A percentile compares a stretch with the other conserved stretches of the same genome.
phyloP scores from a whole-genome alignment of 2,113 vertebrate species.

The Oceanodroma tethys region DNA sequence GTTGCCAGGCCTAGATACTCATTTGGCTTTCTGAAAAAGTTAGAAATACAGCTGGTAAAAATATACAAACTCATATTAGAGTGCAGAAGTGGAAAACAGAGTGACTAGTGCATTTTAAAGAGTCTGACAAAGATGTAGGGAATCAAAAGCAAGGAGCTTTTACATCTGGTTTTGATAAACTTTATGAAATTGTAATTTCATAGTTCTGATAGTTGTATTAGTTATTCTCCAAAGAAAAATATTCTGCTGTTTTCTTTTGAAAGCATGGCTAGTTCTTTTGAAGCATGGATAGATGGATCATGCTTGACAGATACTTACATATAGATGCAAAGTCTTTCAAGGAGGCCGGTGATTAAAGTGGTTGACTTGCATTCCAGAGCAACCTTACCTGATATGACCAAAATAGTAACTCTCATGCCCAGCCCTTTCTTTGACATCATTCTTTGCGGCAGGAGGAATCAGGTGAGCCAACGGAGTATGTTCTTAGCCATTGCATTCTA shows the following conservation, averaged over 20 bases:
- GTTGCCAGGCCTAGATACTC: background rate
- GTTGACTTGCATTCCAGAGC: background rate
- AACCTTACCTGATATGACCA: background rate
- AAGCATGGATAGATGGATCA: background rate
- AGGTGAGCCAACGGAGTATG: background rate
- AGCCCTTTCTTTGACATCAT: background rate
- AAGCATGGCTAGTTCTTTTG: background rate
- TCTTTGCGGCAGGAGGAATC: background rate
- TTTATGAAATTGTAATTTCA: background rate
- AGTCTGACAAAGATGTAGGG: background rate
- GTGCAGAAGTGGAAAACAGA: background rate
- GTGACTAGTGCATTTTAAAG: background rate
- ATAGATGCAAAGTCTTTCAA: background rate
- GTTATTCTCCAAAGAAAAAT: background rate
- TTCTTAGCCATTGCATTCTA: background rate
- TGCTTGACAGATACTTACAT: background rate
- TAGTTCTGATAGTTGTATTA: background rate
- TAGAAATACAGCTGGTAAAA: background rate
- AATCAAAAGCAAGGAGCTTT: background rate
- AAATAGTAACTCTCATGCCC: background rate
- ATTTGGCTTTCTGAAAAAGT: background rate
- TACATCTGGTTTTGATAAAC: background rate
- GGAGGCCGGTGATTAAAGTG: background rate
- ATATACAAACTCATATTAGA: accelerated
- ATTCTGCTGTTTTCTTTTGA: background rate